Percentiles rank a stretch among this genome's conserved stretches.
These are phyloP conservation scores for Typhlichthys subterraneus DNA, from an alignment of 2,797 vertebrate species.

Conservation along the genomic window DNA sequence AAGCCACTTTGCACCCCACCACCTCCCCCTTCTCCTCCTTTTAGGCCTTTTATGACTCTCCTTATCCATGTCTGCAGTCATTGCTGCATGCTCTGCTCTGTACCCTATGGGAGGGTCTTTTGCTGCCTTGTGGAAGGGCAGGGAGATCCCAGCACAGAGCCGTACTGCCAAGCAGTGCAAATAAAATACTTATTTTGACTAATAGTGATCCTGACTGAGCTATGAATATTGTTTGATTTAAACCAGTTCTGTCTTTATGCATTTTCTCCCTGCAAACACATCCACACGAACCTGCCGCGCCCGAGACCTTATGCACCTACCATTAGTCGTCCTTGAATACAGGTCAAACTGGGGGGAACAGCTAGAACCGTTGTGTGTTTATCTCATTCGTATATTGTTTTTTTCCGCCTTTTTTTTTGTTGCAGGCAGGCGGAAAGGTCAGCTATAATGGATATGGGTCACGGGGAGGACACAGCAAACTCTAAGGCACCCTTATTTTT, in stretches of 20 bases:
- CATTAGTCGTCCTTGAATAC: slow-evolving; percentile 30
- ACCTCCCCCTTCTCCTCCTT: too few relatives aligned
- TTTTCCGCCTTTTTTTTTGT: slow-evolving; percentile 51
- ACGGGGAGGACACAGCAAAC: slow-evolving; percentile 57
- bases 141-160: too few relatives aligned
- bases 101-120: too few relatives aligned
- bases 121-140: too few relatives aligned
- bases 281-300: not conserved
- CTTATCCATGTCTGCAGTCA: too few relatives aligned
- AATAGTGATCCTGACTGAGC: too few relatives aligned
- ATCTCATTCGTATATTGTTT: slow-evolving; percentile 52
- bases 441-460: slow-evolving; percentile 70
- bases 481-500: slow-evolving; percentile 55
- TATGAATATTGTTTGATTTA: too few relatives aligned
- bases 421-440: slow-evolving; percentile 31
- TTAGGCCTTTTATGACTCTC: too few relatives aligned
- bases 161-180: too few relatives aligned
- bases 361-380: slow-evolving; percentile 29
- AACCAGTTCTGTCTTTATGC: slow-evolving; percentile 17
- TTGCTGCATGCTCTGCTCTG: too few relatives aligned
- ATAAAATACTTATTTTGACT: too few relatives aligned
- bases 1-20: too few relatives aligned
- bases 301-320: slow-evolving; percentile 23
- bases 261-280: not conserved
- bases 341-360: slow-evolving; percentile 45